Conservation (phyloP, 2,888 invertebrate genomes). For the Drosophila paramelanica region DNA sequence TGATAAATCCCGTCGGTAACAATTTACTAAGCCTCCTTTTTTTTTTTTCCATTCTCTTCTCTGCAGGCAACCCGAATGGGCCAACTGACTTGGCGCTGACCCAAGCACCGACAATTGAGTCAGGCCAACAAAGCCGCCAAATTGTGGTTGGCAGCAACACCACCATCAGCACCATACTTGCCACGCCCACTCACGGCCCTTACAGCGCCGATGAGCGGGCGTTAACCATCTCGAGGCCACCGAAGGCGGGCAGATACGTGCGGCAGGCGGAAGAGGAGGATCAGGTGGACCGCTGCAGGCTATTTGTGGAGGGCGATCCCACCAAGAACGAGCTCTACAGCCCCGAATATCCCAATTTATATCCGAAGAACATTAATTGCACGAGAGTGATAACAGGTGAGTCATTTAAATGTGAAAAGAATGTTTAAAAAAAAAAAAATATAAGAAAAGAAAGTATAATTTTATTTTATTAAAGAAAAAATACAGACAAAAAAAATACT, state of each 20-base stretch:
- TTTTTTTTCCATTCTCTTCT: background rate
- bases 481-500: too few species aligned
- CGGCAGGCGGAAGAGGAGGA: slow-evolving; percentile 76
- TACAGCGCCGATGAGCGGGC: background rate
- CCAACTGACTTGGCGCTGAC: slow-evolving; percentile 10
- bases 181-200: slow-evolving; percentile 8
- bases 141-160: slow-evolving; percentile 4
- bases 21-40: slow-evolving; percentile 16
- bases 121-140: slow-evolving; percentile 1
- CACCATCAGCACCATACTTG: slow-evolving; percentile 21
- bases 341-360: slow-evolving; percentile 89
- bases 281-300: slow-evolving; percentile 85
- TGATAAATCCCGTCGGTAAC: slow-evolving; percentile 19
- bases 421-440: too few species aligned
- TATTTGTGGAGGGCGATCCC: slow-evolving; percentile 87
- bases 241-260: slow-evolving; percentile 42
- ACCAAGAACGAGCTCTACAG: slow-evolving; percentile 89
- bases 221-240: slow-evolving; percentile 41
- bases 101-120: slow-evolving; percentile 11
- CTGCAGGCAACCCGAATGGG: slow-evolving; percentile 15
- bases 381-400: slow-evolving; percentile 89
- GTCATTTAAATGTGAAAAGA: slow-evolving; percentile 54
- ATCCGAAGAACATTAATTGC: slow-evolving; percentile 89
- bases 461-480: too few species aligned
- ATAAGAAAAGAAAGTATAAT: too few species aligned